Evolutionary conservation across 2,113 vertebrate genomes (phyloP).

Genomic region (Naja naja): DNA sequence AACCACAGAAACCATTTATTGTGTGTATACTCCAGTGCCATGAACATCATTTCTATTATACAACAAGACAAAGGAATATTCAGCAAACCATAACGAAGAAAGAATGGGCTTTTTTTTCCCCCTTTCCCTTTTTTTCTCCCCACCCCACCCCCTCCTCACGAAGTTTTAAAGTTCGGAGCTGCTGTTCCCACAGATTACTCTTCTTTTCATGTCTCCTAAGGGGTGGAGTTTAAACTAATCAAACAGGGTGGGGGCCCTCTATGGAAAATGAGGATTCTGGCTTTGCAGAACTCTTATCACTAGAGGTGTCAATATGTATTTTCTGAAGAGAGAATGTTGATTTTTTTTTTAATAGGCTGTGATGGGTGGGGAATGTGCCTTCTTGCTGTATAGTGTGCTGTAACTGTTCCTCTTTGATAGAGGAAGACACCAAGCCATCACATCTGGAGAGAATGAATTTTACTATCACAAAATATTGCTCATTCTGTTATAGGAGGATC

Average conservation of each 20-base stretch:
- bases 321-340: slow-evolving; percentile 22
- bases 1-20: slow-evolving; percentile 70
- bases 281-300: slow-evolving; percentile 24
- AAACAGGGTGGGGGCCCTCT: neutral
- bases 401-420: slow-evolving; percentile 23
- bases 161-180: slow-evolving; percentile 60
- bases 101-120: slow-evolving; percentile 43
- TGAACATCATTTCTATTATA: slow-evolving; percentile 72
- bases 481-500: slow-evolving; percentile 31
- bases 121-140: slow-evolving; percentile 4
- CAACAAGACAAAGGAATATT: slow-evolving; percentile 70
- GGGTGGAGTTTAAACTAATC: slow-evolving; percentile 30
- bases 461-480: slow-evolving; percentile 30
- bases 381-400: neutral
- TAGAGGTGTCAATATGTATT: slow-evolving; percentile 25
- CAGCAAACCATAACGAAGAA: slow-evolving; percentile 68
- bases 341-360: neutral
- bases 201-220: slow-evolving; percentile 32
- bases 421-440: neutral
- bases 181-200: slow-evolving; percentile 43
- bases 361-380: neutral
- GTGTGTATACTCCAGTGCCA: slow-evolving; percentile 72
- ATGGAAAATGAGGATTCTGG: slow-evolving; percentile 6
- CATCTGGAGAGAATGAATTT: slow-evolving; percentile 14
- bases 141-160: neutral